Percentiles rank a stretch among this genome's conserved stretches.
Evolutionary conservation across 1,140 invertebrate species (phyloP).

Genomic region (Panagrolaimus sp.): DNA sequence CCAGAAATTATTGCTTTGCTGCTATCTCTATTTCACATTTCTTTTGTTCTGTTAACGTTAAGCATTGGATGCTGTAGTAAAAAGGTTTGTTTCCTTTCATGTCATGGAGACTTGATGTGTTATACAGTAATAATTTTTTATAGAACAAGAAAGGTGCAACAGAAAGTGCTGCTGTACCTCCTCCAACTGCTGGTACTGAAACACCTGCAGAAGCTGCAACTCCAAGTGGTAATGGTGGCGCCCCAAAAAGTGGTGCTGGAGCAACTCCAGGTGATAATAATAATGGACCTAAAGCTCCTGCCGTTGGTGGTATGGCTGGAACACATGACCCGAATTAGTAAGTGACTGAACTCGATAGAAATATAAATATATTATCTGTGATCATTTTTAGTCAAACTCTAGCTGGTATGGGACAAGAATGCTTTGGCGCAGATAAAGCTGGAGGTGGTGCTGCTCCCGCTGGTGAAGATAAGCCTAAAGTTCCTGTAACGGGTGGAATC

Average conservation of each 20-base stretch:
- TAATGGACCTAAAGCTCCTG: slow-evolving; percentile 18
- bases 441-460: background rate
- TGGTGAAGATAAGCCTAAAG: background rate
- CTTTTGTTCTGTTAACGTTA: too few species aligned
- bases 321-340: slow-evolving; percentile 29
- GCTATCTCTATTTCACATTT: too few species aligned
- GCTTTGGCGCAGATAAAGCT: slow-evolving; percentile 17
- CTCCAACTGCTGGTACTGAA: background rate
- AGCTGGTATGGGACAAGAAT: slow-evolving; percentile 27
- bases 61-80: too few species aligned
- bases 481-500: slow-evolving; percentile 15
- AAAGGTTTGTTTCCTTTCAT: too few species aligned
- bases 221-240: background rate
- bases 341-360: background rate
- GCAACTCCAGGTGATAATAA: background rate
- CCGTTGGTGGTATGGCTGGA: slow-evolving; percentile 20
- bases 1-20: too few species aligned
- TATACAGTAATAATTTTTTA: too few species aligned
- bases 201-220: background rate
- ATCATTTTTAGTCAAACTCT: slow-evolving; percentile 8
- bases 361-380: too few species aligned
- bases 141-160: background rate
- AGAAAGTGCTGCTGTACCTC: background rate
- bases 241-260: background rate
- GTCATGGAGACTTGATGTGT: too few species aligned